phyloP scores from a whole-genome alignment of 2,113 vertebrate genomes.

The Gracilinanus agilis region DNA sequence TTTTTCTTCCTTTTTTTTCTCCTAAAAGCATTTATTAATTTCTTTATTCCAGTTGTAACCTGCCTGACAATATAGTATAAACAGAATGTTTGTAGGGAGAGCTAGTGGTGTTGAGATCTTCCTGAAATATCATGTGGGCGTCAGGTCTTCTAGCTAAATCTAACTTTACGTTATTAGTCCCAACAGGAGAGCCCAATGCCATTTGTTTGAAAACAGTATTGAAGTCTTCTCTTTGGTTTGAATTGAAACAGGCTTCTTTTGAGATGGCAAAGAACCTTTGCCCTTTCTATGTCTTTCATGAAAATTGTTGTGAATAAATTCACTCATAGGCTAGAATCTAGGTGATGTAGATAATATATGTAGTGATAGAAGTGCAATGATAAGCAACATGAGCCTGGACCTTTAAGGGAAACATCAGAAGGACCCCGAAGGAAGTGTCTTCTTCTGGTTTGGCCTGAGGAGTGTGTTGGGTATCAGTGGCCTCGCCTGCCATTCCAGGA shows the following conservation, averaged over 20 bases:
- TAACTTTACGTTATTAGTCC: background rate
- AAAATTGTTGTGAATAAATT: conserved; percentile 63
- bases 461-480: conserved; percentile 72
- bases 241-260: conserved; percentile 72
- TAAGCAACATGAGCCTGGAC: conserved; percentile 52
- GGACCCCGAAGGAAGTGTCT: conserved; percentile 23
- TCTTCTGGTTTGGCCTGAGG: conserved; percentile 57
- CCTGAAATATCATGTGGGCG: background rate
- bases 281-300: conserved; percentile 71
- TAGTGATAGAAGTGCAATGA: conserved; percentile 69
- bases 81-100: conserved; percentile 16
- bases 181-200: conserved; percentile 5
- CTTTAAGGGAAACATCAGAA: conserved; percentile 40
- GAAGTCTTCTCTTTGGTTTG: conserved; percentile 43
- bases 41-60: background rate
- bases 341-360: conserved; percentile 40
- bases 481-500: conserved; percentile 78
- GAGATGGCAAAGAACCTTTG: conserved; percentile 65
- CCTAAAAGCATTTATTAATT: conserved; percentile 18
- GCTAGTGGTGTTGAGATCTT: background rate
- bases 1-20: conserved; percentile 27
- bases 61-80: background rate
- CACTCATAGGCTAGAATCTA: conserved; percentile 52
- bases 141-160: background rate
- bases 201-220: conserved; percentile 4